Evolutionary conservation across 2,113 vertebrate genomes (phyloP), one percentile per base, ranked within the genome.

Genomic region (Sula dactylatra): DNA sequence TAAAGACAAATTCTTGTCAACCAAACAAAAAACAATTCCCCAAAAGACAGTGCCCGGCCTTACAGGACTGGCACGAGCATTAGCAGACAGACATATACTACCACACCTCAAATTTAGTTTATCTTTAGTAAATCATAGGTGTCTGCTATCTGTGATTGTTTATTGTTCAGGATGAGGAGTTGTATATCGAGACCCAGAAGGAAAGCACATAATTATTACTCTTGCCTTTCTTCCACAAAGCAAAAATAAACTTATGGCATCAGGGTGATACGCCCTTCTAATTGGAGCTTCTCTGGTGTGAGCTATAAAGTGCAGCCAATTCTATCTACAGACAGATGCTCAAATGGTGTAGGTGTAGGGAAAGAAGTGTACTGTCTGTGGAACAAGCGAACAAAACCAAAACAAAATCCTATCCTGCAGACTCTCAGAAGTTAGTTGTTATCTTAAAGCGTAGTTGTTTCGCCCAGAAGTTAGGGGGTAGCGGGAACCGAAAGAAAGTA

Each of bases 41-140:
- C 24, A 40, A 49, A 66, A 78, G 29, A 15, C 3, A 5, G 7
- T 36, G 32, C 36, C 59, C 9, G 10, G 40, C 70, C 59, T 88
- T 90, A 54, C 24, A 61, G 22, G 22, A 49, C 56, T 80, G 69
- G 42, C 58, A 52, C 38, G 55, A 90, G 38, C 80, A 79, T 17
- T 72, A 69, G 64, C 52, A 88, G 47, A 56, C 52, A 88, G 47
- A 56, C 54, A 14, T 47, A 9, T 2, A 19, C 44, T 52, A 19
- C 42, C 49, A 55, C 50, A 26, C 17, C 49, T 96, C 74, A 94
- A 70, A 71, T 59, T 90, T 77, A 69, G 56, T 72, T 96, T 91
- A 94, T 78, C 72, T 95, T 85, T 47, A 91, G 74, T 76, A 96
- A 97, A 97, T 95, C 71, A 82, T 61, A 88, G 82, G 56, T 79